Evolutionary conservation across 2,888 invertebrate species (phyloP), one percentile per base, ranked within the genome.

Genomic region (Hypercompe scribonia): DNA sequence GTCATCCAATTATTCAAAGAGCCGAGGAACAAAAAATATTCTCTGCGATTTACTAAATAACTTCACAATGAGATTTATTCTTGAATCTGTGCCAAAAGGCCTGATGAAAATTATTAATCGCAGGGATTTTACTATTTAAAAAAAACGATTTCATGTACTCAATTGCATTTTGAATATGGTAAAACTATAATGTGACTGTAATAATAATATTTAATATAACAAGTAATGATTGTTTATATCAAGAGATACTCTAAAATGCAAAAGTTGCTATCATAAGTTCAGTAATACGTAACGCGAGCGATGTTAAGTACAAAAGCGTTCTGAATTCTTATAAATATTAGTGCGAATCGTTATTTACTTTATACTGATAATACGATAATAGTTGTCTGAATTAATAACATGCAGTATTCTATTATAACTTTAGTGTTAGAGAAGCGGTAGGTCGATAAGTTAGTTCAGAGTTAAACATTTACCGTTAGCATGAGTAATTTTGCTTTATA

Each of bases 1-100:
- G 82, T 72, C 80, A 82, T 88, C 81, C 85, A 89, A 89, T 88
- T 86, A 87, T 81, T 80, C 77, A 83, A 83, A 84, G 74, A 81
- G 79, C 82, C 80, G 65, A 75, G 75, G 79, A 71, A 78, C 77
- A 78, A 80, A 77, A 81, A 78, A 81, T 70, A 74, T 65, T 68
- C 78, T 75, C 81, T 72, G 64, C 70, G 78, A 75, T 79, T 79
- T 83, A 81, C 84, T 84, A 74, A 87, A 83, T 81, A 72, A 76
- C 76, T 78, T 71, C 72, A 68, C 78, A 77, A 80, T 77, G 68
- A 78, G 76, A 80, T 77, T 75, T 81, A 70, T 78, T 77, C 68
- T 73, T 70, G 68, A 74, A 82, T 46, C 65, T 65, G 72, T 61
- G 54, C 46, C 28, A 73, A 67, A 66, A 65, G 66, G 58, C 74